These are phyloP conservation scores for Scaptomyza parva DNA, from an alignment of 2,888 invertebrate species.

Conservation along the genomic window DNA sequence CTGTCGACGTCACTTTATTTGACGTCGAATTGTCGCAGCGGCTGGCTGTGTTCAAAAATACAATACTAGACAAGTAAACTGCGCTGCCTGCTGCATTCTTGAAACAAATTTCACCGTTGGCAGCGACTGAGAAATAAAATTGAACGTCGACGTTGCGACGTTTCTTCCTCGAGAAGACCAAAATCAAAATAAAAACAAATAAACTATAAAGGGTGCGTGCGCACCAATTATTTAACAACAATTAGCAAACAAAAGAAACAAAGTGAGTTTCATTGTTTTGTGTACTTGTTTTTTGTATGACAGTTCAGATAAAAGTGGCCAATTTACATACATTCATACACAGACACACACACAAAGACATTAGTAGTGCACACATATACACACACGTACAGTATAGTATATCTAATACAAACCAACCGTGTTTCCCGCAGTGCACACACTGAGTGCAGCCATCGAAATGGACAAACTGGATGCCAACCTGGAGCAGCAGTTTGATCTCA, in stretches of 20 bases:
- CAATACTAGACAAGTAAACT: conserved; percentile 63
- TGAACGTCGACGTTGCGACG: conserved; percentile 79
- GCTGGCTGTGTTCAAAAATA: conserved; percentile 64
- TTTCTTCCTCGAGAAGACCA: conserved; percentile 76
- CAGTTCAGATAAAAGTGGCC: conserved; percentile 45
- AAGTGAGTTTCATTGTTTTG: conserved; percentile 68
- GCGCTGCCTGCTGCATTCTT: conserved; percentile 65
- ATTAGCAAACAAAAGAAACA: conserved; percentile 75
- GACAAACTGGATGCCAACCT: conserved; percentile 82
- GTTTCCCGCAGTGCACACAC: conserved; percentile 70
- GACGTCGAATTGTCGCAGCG: conserved; percentile 63
- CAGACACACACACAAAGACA: neutral
- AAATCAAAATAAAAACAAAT: conserved; percentile 79
- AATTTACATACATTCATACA: conserved; percentile 27
- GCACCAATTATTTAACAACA: conserved; percentile 80
- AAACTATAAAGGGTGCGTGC: conserved; percentile 68
- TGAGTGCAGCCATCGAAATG: conserved; percentile 77
- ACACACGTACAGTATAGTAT: conserved; percentile 12
- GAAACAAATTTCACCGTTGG: conserved; percentile 76
- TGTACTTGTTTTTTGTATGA: conserved; percentile 19
- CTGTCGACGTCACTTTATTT: conserved; percentile 69
- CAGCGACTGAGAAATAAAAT: conserved; percentile 80
- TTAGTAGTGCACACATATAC: neutral
- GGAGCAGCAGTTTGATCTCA: conserved; percentile 83
- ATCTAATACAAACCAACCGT: conserved; percentile 31